Conservation (phyloP, 2,888 invertebrate species). For the Ephialtes manifestator region DNA sequence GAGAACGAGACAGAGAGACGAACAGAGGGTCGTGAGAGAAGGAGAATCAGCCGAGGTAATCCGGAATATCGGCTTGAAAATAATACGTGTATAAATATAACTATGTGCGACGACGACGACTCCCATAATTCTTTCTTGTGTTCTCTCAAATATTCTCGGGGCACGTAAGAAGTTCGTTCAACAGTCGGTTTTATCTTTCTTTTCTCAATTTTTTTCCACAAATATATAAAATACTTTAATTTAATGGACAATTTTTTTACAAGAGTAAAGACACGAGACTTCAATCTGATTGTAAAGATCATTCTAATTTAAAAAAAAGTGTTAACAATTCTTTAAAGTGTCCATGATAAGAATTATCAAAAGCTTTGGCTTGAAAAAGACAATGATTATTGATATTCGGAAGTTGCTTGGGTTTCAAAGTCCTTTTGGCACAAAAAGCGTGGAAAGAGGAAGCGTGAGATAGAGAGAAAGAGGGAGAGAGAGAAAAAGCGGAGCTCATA, state of each 20-base stretch:
- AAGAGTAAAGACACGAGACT: not conserved
- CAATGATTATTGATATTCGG: not conserved
- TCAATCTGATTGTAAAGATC: not conserved
- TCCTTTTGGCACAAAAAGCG: not conserved
- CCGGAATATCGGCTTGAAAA: constrained; percentile 53
- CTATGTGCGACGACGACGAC: constrained; percentile 2
- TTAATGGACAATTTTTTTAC: not conserved
- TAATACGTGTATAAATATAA: constrained; percentile 15
- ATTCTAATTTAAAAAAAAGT: not conserved
- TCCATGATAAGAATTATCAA: not conserved
- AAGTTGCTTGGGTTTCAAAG: not conserved
- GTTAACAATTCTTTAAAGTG: not conserved
- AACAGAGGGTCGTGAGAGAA: constrained; percentile 30
- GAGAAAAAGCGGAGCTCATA: constrained; percentile 21
- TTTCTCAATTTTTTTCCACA: not conserved
- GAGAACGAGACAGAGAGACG: not conserved
- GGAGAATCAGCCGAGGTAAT: constrained; percentile 49
- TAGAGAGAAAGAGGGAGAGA: not conserved
- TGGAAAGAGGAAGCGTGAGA: constrained; percentile 42
- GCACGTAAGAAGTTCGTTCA: constrained; percentile 1
- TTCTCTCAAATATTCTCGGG: not conserved
- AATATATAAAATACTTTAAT: not conserved
- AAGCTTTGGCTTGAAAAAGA: not conserved
- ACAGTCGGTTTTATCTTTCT: not conserved
- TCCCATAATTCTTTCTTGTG: not conserved